Evolutionary conservation across 1,140 invertebrate species (phyloP).

Genomic region (Euborellia annulipes): DNA sequence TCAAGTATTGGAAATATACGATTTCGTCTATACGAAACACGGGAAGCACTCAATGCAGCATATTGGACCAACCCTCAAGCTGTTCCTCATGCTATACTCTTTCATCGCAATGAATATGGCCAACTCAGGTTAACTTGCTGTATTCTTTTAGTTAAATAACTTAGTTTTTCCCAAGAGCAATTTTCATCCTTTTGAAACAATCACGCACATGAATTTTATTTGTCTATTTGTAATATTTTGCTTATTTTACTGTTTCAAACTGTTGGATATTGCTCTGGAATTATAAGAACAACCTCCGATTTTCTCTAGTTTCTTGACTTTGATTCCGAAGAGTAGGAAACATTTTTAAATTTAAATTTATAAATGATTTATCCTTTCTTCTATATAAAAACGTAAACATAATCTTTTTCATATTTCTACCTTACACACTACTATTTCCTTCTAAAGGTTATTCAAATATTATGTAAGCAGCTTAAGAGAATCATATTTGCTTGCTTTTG

Average conservation of each 20-base stretch:
- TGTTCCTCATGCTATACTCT: conserved; percentile 50
- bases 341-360: no score
- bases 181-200: background rate
- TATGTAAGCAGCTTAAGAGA: no score
- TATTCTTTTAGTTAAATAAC: background rate
- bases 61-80: conserved; percentile 46
- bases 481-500: no score
- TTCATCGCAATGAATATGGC: conserved; percentile 32
- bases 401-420: no score
- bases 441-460: no score
- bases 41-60: conserved; percentile 46
- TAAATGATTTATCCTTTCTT: no score
- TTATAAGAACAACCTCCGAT: no score
- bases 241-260: background rate
- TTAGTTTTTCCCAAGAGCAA: background rate
- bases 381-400: no score
- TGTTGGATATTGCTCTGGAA: background rate
- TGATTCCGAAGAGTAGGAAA: no score
- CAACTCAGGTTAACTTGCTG: background rate
- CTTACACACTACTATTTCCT: no score
- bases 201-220: background rate
- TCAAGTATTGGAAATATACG: no score
- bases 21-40: conserved; percentile 34
- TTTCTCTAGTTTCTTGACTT: no score
- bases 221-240: background rate